Percentiles rank a stretch among this genome's conserved stretches.
phyloP scores from a whole-genome alignment of 2,888 invertebrate genomes.

The Trachelus iudaicus region DNA sequence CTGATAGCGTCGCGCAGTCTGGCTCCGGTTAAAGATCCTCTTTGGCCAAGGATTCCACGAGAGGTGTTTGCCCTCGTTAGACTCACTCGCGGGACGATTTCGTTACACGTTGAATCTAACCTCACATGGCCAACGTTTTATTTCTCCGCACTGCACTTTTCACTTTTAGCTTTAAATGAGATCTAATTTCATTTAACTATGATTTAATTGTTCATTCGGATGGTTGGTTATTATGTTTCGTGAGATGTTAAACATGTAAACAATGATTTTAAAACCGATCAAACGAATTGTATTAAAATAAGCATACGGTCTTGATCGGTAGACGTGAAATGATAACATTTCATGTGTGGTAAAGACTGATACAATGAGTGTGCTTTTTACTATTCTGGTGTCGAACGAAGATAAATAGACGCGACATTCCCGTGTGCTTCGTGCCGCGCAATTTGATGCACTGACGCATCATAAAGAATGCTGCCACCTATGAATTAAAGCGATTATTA shows the following conservation, averaged over 20 bases:
- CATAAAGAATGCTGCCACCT: too few species aligned
- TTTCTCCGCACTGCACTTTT: neutral
- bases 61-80: neutral
- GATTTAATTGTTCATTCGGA: too few species aligned
- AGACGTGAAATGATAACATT: neutral
- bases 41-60: constrained; percentile 10
- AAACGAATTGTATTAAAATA: too few species aligned
- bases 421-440: neutral
- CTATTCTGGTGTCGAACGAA: neutral
- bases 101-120: neutral
- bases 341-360: neutral
- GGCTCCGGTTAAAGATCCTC: constrained; percentile 20
- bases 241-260: neutral
- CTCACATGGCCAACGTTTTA: neutral
- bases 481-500: too few species aligned
- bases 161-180: neutral
- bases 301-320: too few species aligned
- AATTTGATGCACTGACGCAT: too few species aligned
- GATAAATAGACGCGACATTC: neutral
- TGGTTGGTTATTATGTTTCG: neutral
- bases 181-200: too few species aligned
- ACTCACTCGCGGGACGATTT: neutral
- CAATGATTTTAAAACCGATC: neutral
- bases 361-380: neutral
- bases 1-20: constrained; percentile 19